phyloP scores from a whole-genome alignment of 2,888 invertebrate species.

The Pandemis cinnamomeana region DNA sequence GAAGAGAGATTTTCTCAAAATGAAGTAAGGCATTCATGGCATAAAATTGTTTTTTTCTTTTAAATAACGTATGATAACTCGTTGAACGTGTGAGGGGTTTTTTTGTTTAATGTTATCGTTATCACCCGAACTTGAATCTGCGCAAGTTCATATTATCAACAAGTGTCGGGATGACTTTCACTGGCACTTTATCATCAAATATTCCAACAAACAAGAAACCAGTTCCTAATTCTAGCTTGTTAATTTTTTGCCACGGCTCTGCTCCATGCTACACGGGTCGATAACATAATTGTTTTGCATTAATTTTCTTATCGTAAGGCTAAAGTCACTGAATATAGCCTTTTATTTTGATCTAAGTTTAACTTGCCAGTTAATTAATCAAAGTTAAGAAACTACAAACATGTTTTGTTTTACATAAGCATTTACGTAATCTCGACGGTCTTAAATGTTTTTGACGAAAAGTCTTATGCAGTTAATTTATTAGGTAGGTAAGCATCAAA shows the following conservation, averaged over 20 bases:
- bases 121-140: neutral
- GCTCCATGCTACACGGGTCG: constrained; percentile 50
- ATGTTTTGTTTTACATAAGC: constrained; percentile 47
- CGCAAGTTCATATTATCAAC: constrained; percentile 7
- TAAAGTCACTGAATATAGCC: constrained; percentile 48
- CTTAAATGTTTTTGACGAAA: constrained; percentile 8
- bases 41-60: too few species aligned
- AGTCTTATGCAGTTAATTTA: neutral
- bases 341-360: constrained; percentile 59
- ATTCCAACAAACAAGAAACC: constrained; percentile 72
- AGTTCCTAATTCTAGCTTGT: constrained; percentile 61
- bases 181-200: constrained; percentile 80
- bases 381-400: constrained; percentile 51
- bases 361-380: constrained; percentile 55
- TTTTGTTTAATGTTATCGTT: neutral
- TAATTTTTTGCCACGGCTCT: constrained; percentile 55
- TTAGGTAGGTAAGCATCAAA: neutral
- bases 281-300: constrained; percentile 50
- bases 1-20: too few species aligned
- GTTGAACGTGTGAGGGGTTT: too few species aligned
- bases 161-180: constrained; percentile 80
- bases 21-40: too few species aligned
- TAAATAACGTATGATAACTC: too few species aligned
- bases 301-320: constrained; percentile 60
- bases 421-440: constrained; percentile 23